Conservation (phyloP, 2,113 vertebrate species). For the Symphodus melops region DNA sequence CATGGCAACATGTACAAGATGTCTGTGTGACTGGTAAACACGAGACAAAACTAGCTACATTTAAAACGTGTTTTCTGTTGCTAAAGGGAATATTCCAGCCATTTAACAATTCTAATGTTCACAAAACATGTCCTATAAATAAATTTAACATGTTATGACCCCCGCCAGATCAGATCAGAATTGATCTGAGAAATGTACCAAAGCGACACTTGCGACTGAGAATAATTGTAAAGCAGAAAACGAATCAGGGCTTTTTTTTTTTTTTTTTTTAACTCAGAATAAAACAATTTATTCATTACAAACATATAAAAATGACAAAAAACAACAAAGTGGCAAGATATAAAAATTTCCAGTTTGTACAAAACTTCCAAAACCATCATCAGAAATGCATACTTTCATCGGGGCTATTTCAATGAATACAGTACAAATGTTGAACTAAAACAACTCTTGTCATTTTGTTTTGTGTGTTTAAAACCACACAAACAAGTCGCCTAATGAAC, state of each 20-base stretch:
- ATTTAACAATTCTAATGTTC: too few relatives aligned
- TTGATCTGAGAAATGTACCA: too few relatives aligned
- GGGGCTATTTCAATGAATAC: slow-evolving; percentile 66
- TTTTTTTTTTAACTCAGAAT: slow-evolving; percentile 63
- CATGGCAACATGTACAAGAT: too few relatives aligned
- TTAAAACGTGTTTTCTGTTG: too few relatives aligned
- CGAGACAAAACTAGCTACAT: too few relatives aligned
- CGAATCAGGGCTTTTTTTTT: not conserved
- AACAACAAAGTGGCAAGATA: slow-evolving; percentile 71
- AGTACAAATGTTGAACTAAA: slow-evolving; percentile 59
- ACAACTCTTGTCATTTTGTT: slow-evolving; percentile 29
- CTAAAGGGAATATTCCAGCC: too few relatives aligned
- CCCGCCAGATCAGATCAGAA: too few relatives aligned
- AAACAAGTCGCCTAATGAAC: slow-evolving; percentile 26
- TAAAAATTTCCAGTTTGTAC: slow-evolving; percentile 79
- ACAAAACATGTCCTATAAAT: too few relatives aligned
- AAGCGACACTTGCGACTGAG: too few relatives aligned
- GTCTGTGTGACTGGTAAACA: too few relatives aligned
- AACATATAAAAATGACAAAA: slow-evolving; percentile 82
- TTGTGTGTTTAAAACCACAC: slow-evolving; percentile 36
- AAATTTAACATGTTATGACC: too few relatives aligned
- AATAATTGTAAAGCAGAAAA: too few relatives aligned
- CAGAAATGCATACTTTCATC: slow-evolving; percentile 64
- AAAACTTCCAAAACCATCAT: slow-evolving; percentile 70
- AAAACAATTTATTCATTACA: slow-evolving; percentile 80